Evolutionary conservation across 2,797 vertebrate genomes (phyloP).

Genomic region (Thaleichthys pacificus): DNA sequence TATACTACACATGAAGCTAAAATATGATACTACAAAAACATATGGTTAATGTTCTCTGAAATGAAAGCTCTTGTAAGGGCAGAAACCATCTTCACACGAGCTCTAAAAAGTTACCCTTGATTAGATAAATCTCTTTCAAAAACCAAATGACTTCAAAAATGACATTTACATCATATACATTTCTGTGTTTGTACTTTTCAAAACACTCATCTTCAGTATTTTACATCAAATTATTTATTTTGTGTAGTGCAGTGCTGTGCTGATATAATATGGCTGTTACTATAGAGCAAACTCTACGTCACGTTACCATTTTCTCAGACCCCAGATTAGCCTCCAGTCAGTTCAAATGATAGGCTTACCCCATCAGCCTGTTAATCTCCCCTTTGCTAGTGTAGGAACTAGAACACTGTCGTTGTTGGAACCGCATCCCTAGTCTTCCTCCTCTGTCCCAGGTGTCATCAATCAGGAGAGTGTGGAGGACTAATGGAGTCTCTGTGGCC

Average conservation of each 20-base stretch:
- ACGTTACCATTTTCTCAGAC: neutral
- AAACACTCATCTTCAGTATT: neutral
- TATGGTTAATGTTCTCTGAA: too few species aligned
- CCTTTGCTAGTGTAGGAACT: conserved; percentile 48
- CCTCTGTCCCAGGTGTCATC: conserved; percentile 56
- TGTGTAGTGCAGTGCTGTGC: too few species aligned
- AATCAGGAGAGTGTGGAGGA: conserved; percentile 62
- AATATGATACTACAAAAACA: too few species aligned
- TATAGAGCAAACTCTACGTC: neutral
- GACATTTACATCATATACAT: too few species aligned
- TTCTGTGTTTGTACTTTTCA: neutral
- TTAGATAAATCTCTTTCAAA: too few species aligned
- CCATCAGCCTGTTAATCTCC: conserved; percentile 45
- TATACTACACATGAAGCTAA: neutral
- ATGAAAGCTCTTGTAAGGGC: too few species aligned
- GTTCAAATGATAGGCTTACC: neutral
- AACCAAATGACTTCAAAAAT: too few species aligned
- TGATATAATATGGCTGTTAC: neutral
- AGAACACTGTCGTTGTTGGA: conserved; percentile 45
- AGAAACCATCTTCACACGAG: too few species aligned
- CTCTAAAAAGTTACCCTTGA: too few species aligned
- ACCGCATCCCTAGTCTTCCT: conserved; percentile 56
- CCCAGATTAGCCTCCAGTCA: neutral
- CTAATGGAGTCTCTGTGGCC: conserved; percentile 70
- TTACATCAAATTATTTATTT: neutral